Base-by-base conservation (phyloP, 2,113 vertebrate species). In the Struthio camelus region DNA sequence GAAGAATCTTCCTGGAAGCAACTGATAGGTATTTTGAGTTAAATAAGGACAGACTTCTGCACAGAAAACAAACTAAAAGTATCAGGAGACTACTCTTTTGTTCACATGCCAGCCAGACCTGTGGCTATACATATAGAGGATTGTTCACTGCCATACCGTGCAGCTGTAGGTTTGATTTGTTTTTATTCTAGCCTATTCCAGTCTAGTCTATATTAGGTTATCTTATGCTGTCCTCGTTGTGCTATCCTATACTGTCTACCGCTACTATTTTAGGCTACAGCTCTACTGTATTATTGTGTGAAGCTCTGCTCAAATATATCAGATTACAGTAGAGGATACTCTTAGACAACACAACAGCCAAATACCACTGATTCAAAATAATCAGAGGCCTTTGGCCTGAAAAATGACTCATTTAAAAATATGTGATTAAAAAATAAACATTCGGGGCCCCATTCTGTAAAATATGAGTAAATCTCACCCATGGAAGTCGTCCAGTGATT, bases 1-100 rank as follows among this genome's bases (percentile, higher is more conserved):
- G 85, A 66, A 97, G 96, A 97, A 92, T 95, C 75, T 90, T 97
- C 58, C 87, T 94, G 89, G 85, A 95, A 93, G 89, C 24, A 75
- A 38, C 61, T 53, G 85, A 51, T 77, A 92, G 58, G 22, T 80
- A 95, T 89, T 97, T 93, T 96, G 85, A 89, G 94, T 94, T 94
- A 97, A 96, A 95, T 93, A 89, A 91, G 96, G 96, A 95, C 75
- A 96, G 77, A 71, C 4, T 46, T 85, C 88, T 79, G 42, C 48
- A 18, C 64, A 73, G 93, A 94, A 89, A 81, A 76, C 30, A 79
- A 79, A 76, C 36, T 58, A 36, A 46, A 59, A 32, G 18, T 19
- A 38, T 40, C 23, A 51, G 48, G 61, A 64, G 38, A 80, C 36
- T 5, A 36, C 3, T 42, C n/a, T 46, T 71, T 38, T 88, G 50